phyloP scores from a whole-genome alignment of 2,797 vertebrate genomes.

The Sebastes wilsoni region DNA sequence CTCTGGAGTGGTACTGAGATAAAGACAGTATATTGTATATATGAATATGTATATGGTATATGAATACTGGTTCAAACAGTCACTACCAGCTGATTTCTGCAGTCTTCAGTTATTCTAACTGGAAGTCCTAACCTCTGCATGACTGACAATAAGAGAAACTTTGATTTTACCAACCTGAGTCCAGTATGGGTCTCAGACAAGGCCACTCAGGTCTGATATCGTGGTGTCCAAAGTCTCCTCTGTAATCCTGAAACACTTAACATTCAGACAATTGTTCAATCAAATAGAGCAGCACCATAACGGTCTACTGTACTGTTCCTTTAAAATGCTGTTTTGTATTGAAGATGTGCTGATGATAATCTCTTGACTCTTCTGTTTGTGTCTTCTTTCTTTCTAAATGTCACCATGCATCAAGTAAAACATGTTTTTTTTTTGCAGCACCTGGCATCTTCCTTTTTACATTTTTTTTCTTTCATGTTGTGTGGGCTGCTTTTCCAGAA shows the following conservation, averaged over 20 bases:
- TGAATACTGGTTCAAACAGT: too few species aligned
- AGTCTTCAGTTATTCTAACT: not conserved
- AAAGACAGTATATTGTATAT: not conserved
- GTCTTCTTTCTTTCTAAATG: not conserved
- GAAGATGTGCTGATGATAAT: not conserved
- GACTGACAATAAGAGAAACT: not conserved
- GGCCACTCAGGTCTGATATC: not conserved
- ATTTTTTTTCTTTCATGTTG: not conserved
- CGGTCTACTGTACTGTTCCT: not conserved
- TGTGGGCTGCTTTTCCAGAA: not conserved
- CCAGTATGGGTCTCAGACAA: not conserved
- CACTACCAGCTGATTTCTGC: not conserved
- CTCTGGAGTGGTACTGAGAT: not conserved
- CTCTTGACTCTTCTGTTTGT: not conserved
- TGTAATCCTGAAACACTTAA: not conserved
- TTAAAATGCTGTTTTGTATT: not conserved
- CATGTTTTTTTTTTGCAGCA: not conserved
- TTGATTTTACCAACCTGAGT: not conserved
- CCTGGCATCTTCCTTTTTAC: not conserved
- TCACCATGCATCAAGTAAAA: not conserved
- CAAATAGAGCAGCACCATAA: not conserved
- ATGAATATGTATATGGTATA: not conserved
- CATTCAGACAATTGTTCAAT: not conserved
- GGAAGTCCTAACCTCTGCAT: not conserved
- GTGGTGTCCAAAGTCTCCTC: not conserved